Conservation (phyloP, 1,140 invertebrate genomes). For the Lepidurus apus region DNA sequence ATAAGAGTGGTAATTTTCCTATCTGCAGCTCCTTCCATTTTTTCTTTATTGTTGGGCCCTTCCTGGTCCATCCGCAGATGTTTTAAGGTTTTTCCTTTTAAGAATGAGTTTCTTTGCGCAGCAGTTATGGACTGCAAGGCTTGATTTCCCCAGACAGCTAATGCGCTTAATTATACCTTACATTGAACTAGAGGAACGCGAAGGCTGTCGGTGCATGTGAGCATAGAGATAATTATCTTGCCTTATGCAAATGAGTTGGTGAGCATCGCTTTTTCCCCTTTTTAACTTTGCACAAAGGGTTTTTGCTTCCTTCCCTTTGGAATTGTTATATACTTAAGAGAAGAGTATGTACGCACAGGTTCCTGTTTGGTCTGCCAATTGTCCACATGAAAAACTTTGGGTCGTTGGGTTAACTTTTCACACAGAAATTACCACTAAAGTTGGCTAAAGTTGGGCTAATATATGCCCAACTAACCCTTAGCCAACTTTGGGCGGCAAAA, state of each 20-base stretch:
- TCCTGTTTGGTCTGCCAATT: neutral
- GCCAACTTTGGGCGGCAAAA: slow-evolving; percentile 3
- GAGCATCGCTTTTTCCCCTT: neutral
- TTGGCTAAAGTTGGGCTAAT: neutral
- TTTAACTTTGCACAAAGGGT: neutral
- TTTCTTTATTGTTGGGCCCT: neutral
- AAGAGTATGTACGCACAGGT: neutral
- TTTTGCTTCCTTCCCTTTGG: neutral
- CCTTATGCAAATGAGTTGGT: slow-evolving; percentile 11
- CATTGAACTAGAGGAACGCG: slow-evolving; percentile 18
- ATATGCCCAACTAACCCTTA: neutral
- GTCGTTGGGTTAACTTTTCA: neutral
- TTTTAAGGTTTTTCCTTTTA: slow-evolving; percentile 13
- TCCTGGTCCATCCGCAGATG: slow-evolving; percentile 8
- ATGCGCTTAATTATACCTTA: slow-evolving; percentile 22
- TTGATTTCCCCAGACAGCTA: slow-evolving; percentile 20
- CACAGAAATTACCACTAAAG: neutral
- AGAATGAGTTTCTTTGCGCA: slow-evolving; percentile 16
- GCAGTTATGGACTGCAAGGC: slow-evolving; percentile 2
- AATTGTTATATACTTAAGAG: neutral
- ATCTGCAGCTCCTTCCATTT: neutral
- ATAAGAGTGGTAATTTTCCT: slow-evolving; percentile 19
- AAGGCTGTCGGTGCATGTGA: slow-evolving; percentile 17
- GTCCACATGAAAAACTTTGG: neutral
- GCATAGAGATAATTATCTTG: slow-evolving; percentile 9